phyloP scores from a whole-genome alignment of 2,797 vertebrate species.

The Sarcophilus harrisii region DNA sequence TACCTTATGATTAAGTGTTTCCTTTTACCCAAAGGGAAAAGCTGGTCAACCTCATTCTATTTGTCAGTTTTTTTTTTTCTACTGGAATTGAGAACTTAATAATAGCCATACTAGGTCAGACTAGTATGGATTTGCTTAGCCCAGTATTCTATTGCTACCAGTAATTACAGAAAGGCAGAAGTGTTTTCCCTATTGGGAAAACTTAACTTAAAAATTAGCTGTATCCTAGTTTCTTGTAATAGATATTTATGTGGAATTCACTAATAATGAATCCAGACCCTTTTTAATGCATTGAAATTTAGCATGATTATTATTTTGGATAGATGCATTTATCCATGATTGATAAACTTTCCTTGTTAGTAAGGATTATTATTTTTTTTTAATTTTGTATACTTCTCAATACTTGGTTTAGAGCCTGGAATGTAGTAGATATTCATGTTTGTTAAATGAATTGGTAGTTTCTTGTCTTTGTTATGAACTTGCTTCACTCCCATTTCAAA shows the following conservation, averaged over 20 bases:
- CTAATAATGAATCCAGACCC: background rate
- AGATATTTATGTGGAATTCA: background rate
- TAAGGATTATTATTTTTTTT: background rate
- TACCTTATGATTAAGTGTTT: slow-evolving; percentile 45
- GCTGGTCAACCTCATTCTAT: background rate
- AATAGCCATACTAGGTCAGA: slow-evolving; percentile 46
- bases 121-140: slow-evolving; percentile 38
- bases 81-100: slow-evolving; percentile 50
- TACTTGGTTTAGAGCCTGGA: background rate
- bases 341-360: background rate
- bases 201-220: background rate
- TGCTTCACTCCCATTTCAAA: background rate
- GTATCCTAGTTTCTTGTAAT: slow-evolving; percentile 32
- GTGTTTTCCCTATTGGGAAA: background rate
- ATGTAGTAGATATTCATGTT: background rate
- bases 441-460: background rate
- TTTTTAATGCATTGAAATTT: background rate
- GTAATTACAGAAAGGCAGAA: slow-evolving; percentile 6
- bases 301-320: background rate
- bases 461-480: background rate
- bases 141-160: slow-evolving; percentile 10
- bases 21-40: slow-evolving; percentile 20
- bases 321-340: background rate
- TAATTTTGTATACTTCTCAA: background rate
- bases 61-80: slow-evolving; percentile 29